A percentile compares a stretch with the other conserved stretches of the same genome.
These are phyloP conservation scores for Lagodon rhomboides DNA, from an alignment of 2,797 vertebrate genomes.

Conservation along the genomic window DNA sequence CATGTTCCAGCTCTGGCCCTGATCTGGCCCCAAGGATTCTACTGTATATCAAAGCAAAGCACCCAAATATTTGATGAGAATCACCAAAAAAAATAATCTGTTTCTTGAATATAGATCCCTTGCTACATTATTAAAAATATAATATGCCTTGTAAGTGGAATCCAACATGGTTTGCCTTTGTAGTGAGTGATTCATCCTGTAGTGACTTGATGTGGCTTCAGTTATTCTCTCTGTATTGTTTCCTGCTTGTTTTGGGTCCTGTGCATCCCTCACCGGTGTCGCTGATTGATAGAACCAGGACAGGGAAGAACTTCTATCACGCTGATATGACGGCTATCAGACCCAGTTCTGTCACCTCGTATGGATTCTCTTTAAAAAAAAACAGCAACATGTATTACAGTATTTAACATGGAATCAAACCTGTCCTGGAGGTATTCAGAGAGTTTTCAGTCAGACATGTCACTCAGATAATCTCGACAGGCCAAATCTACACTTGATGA, in stretches of 20 bases:
- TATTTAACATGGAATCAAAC: conserved; percentile 61
- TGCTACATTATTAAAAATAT: conserved; percentile 24
- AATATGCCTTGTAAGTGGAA: conserved; percentile 28
- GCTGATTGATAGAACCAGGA: conserved; percentile 81
- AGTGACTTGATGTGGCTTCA: conserved; percentile 45
- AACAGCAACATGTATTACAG: conserved; percentile 57
- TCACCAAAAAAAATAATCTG: neutral
- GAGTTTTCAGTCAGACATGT: conserved; percentile 31
- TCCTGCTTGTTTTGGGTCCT: conserved; percentile 50
- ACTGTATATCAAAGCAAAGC: conserved; percentile 56
- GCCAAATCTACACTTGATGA: conserved; percentile 23
- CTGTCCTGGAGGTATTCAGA: conserved; percentile 45
- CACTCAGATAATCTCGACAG: conserved; percentile 41
- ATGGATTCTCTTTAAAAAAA: conserved; percentile 54
- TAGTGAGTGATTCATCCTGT: conserved; percentile 48
- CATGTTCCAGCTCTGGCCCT: conserved; percentile 55
- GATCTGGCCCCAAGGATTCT: conserved; percentile 49
- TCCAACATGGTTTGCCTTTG: conserved; percentile 42
- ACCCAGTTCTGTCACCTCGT: conserved; percentile 81
- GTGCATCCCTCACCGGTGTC: conserved; percentile 56
- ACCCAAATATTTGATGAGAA: conserved; percentile 54
- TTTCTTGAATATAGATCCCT: conserved; percentile 36
- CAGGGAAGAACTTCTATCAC: conserved; percentile 66
- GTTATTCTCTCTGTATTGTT: conserved; percentile 63
- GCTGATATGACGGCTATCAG: conserved; percentile 62